Percentiles rank a stretch among this genome's conserved stretches.
Evolutionary conservation across 2,888 invertebrate genomes (phyloP).

Genomic region (Eupithecia subfuscata): DNA sequence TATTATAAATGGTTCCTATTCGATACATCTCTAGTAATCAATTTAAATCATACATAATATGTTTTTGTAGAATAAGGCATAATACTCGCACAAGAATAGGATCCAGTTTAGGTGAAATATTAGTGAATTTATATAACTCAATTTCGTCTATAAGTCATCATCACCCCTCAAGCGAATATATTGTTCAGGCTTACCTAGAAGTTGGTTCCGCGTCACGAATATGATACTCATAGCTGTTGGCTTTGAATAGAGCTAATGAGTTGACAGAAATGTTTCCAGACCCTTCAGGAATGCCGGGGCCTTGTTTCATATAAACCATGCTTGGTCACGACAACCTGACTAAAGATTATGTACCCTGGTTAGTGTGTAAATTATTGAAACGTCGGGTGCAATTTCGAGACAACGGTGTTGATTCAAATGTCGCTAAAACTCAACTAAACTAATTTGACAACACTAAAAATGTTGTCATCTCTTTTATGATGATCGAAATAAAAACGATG

Average conservation of each 20-base stretch:
- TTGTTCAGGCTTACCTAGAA: not conserved
- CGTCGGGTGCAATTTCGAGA: not conserved
- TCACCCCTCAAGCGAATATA: not conserved
- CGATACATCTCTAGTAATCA: no score
- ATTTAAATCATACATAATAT: no score
- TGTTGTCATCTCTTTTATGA: no score
- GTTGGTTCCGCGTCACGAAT: conserved; percentile 4
- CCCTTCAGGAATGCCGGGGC: not conserved
- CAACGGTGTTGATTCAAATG: not conserved
- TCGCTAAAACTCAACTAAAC: no score
- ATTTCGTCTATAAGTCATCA: not conserved
- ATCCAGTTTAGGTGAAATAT: no score
- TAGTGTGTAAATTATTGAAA: not conserved
- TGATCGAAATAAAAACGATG: no score
- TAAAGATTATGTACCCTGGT: not conserved
- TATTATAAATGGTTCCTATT: no score
- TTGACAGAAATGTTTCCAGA: not conserved
- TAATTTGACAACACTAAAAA: no score
- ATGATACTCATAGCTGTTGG: not conserved
- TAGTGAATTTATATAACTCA: not conserved
- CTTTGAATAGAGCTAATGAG: conserved; percentile 6
- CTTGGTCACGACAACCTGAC: not conserved
- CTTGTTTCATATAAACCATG: not conserved
- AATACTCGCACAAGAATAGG: no score
- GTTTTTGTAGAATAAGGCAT: no score